These are phyloP conservation scores for Mactromeris polynyma DNA, from an alignment of 2,888 invertebrate genomes.

Conservation along the genomic window DNA sequence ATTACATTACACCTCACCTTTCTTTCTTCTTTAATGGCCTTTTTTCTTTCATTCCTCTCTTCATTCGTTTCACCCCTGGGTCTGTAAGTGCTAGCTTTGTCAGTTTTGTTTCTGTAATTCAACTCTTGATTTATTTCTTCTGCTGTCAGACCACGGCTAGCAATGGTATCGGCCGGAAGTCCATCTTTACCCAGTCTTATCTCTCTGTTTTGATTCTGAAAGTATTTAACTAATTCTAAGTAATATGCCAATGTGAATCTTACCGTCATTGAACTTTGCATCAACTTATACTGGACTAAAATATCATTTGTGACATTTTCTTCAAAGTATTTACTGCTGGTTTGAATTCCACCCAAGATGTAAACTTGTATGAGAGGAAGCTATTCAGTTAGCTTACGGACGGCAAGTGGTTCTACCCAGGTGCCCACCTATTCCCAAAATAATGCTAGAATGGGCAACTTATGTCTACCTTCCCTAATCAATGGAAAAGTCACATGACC, in stretches of 20 bases:
- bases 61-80: constrained; percentile 83
- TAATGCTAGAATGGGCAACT: too few species aligned
- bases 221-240: not conserved
- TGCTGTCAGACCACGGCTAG: constrained; percentile 79
- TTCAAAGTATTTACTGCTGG: too few species aligned
- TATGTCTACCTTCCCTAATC: too few species aligned
- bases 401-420: too few species aligned
- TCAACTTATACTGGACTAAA: too few species aligned
- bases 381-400: too few species aligned
- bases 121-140: constrained; percentile 80
- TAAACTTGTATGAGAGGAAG: too few species aligned
- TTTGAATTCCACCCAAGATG: too few species aligned
- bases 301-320: too few species aligned
- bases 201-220: constrained; percentile 32
- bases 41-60: constrained; percentile 84
- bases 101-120: constrained; percentile 68
- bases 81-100: constrained; percentile 80
- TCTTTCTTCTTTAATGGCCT: constrained; percentile 84
- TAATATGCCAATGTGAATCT: not conserved
- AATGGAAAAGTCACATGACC: too few species aligned
- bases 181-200: constrained; percentile 78
- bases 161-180: constrained; percentile 77
- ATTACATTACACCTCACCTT: constrained; percentile 73
- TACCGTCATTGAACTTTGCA: too few species aligned
- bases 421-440: too few species aligned